Conservation (phyloP, 1,140 invertebrate species). For the Dendroctonus valens region DNA sequence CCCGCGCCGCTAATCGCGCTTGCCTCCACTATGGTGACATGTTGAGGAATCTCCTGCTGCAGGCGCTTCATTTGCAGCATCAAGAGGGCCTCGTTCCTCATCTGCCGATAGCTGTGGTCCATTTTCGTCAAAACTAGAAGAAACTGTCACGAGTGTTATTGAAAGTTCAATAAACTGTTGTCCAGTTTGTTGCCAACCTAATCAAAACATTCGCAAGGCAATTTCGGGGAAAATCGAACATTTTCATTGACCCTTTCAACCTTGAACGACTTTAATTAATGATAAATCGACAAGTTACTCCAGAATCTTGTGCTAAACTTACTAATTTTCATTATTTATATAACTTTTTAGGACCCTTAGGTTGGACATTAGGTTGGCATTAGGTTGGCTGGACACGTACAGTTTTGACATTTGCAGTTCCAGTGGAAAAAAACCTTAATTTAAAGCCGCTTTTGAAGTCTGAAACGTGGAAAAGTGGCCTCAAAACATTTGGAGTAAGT, state of each 20-base stretch:
- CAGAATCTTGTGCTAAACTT: neutral
- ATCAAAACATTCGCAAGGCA: neutral
- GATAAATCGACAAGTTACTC: neutral
- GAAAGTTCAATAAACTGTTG: neutral
- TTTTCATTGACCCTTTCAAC: neutral
- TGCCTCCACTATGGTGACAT: conserved; percentile 67
- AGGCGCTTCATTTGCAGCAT: conserved; percentile 69
- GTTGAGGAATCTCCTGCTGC: conserved; percentile 63
- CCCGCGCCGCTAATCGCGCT: conserved; percentile 71
- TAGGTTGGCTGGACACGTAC: no score
- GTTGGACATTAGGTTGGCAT: no score
- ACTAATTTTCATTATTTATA: neutral
- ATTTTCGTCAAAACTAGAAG: conserved; percentile 75
- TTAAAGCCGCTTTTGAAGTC: no score
- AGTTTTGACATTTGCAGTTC: no score
- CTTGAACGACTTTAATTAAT: neutral
- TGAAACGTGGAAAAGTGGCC: no score
- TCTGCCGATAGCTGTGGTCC: conserved; percentile 78
- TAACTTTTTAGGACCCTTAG: neutral
- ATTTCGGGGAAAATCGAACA: neutral
- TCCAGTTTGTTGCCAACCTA: neutral
- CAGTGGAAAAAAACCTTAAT: no score
- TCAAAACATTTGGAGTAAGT: no score
- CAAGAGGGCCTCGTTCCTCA: conserved; percentile 76
- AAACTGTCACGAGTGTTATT: conserved; percentile 51